Evolutionary conservation across 2,113 vertebrate genomes (phyloP), one percentile per base, ranked within the genome.

Genomic region (Labrus mixtus): DNA sequence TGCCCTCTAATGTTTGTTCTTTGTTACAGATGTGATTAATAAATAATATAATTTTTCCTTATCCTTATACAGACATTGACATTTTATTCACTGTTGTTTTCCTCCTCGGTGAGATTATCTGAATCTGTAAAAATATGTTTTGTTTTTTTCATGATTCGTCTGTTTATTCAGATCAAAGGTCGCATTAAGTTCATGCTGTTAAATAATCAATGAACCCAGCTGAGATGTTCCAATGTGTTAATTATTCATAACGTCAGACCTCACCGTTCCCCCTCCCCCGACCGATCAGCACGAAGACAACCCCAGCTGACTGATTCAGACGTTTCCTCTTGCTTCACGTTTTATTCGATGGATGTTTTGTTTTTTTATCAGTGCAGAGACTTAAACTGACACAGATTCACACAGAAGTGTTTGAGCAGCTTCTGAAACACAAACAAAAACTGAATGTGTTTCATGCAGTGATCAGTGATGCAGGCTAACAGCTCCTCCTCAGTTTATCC

Each of bases 201-300:
- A 7, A 76, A 70, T 60, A 54, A 54, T 75, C 11, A 23, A 75
- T 59, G 53, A 63, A 19, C 46, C 23, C 41, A 70, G 43, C 67
- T 48, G 67, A 51, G n/a, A 51, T 65, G 23, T 36, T 36, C 2
- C 1, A 50, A 10, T 1, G 9, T 0, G 19, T 64, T 45, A 7
- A 54, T 73, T 62, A 61, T 61, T 68, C 0, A 78, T 33, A 5
- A 20, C 7, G 8, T 39, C 41, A 25, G 45, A 20, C 13, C 46
- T 2, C 29, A 1, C 20, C n/a, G 3, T 45, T 10, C 2, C 20
- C 58, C 25, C 10, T 41, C 10, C 33, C 41, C 23, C 55, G 15
- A 45, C 20, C 50, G 12, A 68, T 45, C 23, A 68, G 53, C 51
- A 16, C 1, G 8, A 4, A 37, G 45, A 41, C 8, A 13, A 50